A percentile compares a stretch with the other conserved stretches of the same genome.
phyloP scores from a whole-genome alignment of 2,888 invertebrate genomes.

The Dusona sp. region DNA sequence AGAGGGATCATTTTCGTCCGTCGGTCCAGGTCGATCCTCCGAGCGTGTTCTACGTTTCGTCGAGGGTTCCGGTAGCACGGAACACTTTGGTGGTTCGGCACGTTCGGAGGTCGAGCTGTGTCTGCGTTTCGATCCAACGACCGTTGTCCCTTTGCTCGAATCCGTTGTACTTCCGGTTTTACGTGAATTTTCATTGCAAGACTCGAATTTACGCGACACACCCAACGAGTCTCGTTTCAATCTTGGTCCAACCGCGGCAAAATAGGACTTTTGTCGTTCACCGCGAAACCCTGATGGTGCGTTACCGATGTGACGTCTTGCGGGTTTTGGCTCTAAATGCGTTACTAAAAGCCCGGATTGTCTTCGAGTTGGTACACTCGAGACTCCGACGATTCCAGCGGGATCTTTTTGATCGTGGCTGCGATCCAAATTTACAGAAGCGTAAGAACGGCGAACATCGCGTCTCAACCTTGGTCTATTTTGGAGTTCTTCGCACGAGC shows the following conservation, averaged over 20 bases:
- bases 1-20: constrained; percentile 85
- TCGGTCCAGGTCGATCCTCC: constrained; percentile 79
- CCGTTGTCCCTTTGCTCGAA: constrained; percentile 53
- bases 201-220: constrained; percentile 24
- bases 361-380: constrained; percentile 29
- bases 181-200: constrained; percentile 23
- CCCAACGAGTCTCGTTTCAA: constrained; percentile 52
- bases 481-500: constrained; percentile 70
- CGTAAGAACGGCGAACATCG: constrained; percentile 2
- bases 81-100: constrained; percentile 66
- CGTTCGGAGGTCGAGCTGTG: constrained; percentile 77
- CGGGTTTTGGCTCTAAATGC: constrained; percentile 56
- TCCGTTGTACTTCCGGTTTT: constrained; percentile 62
- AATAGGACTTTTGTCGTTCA: constrained; percentile 56
- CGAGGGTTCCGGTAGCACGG: constrained; percentile 71
- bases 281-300: constrained; percentile 48
- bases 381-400: neutral
- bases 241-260: constrained; percentile 45
- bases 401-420: constrained; percentile 40
- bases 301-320: constrained; percentile 56
- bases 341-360: constrained; percentile 38
- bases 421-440: constrained; percentile 28
- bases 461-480: constrained; percentile 58
- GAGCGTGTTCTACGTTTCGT: constrained; percentile 81
- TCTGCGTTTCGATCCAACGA: constrained; percentile 72